Evolutionary conservation across 2,888 invertebrate species (phyloP).

Genomic region (Agrenia bidenticulata): DNA sequence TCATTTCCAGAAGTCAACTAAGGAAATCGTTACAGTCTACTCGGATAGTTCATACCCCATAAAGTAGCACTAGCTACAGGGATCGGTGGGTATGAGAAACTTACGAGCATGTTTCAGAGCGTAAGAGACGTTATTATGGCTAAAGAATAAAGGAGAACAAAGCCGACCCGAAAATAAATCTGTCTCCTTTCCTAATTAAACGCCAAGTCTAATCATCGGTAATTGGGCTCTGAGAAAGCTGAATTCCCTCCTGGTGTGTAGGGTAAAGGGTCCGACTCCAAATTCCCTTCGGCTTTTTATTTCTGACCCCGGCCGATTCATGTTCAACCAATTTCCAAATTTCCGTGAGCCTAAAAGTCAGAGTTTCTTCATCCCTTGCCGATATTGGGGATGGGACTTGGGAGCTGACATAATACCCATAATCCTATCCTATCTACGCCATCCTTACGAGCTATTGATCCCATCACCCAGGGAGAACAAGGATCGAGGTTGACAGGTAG

Average conservation of each 20-base stretch:
- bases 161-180: conserved; percentile 52
- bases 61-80: neutral
- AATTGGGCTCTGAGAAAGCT: conserved; percentile 50
- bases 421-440: too few species aligned
- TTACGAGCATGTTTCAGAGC: neutral
- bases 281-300: conserved; percentile 22
- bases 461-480: too few species aligned
- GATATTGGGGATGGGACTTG: too few species aligned
- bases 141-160: conserved; percentile 24
- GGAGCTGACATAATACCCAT: too few species aligned
- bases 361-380: too few species aligned
- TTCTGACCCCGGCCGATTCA: conserved; percentile 47
- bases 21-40: too few species aligned
- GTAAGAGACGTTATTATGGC: conserved; percentile 13
- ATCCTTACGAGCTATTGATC: too few species aligned
- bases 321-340: conserved; percentile 43
- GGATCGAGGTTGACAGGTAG: too few species aligned
- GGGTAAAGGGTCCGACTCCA: conserved; percentile 49
- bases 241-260: conserved; percentile 48
- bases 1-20: too few species aligned
- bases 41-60: neutral
- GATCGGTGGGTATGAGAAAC: conserved; percentile 2
- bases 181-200: conserved; percentile 54
- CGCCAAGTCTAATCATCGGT: conserved; percentile 53
- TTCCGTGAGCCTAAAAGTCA: neutral